Conservation (phyloP, 2,113 vertebrate species). For the Choloepus hoffmanni region DNA sequence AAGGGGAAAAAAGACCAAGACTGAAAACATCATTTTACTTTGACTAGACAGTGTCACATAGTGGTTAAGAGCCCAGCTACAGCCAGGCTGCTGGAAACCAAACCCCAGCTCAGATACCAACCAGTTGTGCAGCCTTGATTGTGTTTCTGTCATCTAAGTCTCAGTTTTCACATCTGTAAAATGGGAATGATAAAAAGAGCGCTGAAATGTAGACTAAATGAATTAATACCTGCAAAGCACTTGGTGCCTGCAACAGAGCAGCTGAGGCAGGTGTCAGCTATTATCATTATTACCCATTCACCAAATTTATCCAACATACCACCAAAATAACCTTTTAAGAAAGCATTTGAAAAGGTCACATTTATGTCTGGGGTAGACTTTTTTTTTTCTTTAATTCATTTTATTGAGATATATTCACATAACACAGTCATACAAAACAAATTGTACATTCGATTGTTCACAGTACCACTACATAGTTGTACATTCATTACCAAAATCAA, state of each 20-base stretch:
- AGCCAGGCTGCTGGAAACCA: not conserved
- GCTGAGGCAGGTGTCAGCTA: slow-evolving; percentile 12
- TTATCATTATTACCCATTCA: not conserved
- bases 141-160: not conserved
- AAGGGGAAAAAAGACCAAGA: not conserved
- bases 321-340: not conserved
- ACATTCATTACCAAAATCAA: too few species aligned
- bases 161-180: slow-evolving; percentile 48
- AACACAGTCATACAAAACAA: too few species aligned
- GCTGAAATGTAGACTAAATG: not conserved
- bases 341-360: not conserved
- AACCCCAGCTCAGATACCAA: not conserved
- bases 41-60: not conserved
- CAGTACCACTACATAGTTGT: too few species aligned
- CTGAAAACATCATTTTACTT: not conserved
- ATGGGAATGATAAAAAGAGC: not conserved
- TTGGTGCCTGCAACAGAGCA: not conserved
- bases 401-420: too few species aligned
- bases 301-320: not conserved
- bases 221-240: not conserved
- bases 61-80: not conserved
- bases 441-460: too few species aligned
- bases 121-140: not conserved
- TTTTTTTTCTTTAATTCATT: not conserved
- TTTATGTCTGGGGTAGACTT: not conserved